Evolutionary conservation across 2,113 vertebrate genomes (phyloP).

Genomic region (Cepphus grylle): DNA sequence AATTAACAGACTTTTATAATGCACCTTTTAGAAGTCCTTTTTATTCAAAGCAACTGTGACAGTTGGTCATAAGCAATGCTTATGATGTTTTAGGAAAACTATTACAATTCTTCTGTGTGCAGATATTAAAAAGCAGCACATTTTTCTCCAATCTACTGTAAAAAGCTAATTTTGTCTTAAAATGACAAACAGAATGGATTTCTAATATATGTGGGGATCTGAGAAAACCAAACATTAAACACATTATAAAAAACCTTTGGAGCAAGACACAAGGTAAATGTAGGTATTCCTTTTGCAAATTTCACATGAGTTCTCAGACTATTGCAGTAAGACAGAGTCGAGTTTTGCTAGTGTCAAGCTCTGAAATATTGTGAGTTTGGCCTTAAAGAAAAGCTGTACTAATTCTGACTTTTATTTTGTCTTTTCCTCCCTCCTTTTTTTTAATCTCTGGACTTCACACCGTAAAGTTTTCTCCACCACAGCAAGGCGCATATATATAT

Average conservation of each 20-base stretch:
- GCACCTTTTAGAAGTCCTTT: not conserved
- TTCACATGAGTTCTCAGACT: not conserved
- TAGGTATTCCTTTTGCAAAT: not conserved
- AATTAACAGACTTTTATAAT: not conserved
- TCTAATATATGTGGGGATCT: constrained; percentile 1
- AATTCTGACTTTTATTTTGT: not conserved
- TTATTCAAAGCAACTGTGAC: not conserved
- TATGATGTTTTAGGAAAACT: not conserved
- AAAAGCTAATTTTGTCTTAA: constrained; percentile 35
- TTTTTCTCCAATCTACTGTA: not conserved
- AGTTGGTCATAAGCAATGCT: not conserved
- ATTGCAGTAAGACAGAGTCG: not conserved
- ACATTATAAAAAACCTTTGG: not conserved
- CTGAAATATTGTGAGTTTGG: not conserved
- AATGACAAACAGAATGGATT: constrained; percentile 10
- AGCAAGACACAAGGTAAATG: not conserved
- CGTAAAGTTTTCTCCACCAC: not conserved
- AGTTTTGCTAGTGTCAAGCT: not conserved
- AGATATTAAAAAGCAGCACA: not conserved
- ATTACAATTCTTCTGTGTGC: not conserved
- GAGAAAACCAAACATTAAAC: constrained; percentile 1
- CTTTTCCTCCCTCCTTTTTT: not conserved
- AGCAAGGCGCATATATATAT: not conserved
- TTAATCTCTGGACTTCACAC: not conserved
- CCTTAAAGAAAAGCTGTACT: not conserved